Evolutionary conservation across 1,140 invertebrate species (phyloP), one percentile per base, ranked within the genome.

Genomic region (Cydia amplana): DNA sequence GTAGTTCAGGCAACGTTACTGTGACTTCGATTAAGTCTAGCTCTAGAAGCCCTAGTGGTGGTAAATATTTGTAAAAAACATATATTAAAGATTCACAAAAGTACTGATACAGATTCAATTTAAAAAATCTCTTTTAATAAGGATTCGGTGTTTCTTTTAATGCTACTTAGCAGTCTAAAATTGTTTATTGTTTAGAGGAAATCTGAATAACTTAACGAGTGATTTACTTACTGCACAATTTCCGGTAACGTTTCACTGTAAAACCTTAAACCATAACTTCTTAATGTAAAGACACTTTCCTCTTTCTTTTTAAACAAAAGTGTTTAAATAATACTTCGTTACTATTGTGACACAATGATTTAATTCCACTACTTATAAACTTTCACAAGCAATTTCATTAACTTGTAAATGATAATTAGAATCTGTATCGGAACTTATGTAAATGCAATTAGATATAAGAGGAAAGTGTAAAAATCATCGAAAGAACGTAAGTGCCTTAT

Each of bases 1-100:
- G 90, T 72, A 91, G 92, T 80, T 87, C 91, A 14, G 91, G 90
- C 0, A 93, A 93, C 60, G 93, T 93, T 51, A 91, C 93, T 10
- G 87, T 93, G 1, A 94, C 93, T 9, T 93, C 93, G 0, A 94
- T 94, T 18, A 94, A 94, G 77, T 92, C 85, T 77, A 93, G 92
- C 75, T 93, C 93, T 18, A 85, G 87, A 83, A 93, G 93, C 79
- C 93, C 93, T 0, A 93, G 93, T 75, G 93, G 93, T 6, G 91
- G 92, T 18, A 83, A 82, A 78, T 76, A 89, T 73, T 89, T 76
- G 32, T 78, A 49, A 78, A 78, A 70, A 78, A 67, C 51, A 36
- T 7, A 36, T 36, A 9, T 36, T 10, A 20, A 72, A 49, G 60
- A 60, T 7, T 20, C 10, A 23, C 55, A 60, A 23, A 23, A 70